A percentile compares a stretch with the other conserved stretches of the same genome.
These are phyloP conservation scores for Erpetoichthys calabaricus DNA, from an alignment of 2,797 vertebrate genomes.

Conservation along the genomic window DNA sequence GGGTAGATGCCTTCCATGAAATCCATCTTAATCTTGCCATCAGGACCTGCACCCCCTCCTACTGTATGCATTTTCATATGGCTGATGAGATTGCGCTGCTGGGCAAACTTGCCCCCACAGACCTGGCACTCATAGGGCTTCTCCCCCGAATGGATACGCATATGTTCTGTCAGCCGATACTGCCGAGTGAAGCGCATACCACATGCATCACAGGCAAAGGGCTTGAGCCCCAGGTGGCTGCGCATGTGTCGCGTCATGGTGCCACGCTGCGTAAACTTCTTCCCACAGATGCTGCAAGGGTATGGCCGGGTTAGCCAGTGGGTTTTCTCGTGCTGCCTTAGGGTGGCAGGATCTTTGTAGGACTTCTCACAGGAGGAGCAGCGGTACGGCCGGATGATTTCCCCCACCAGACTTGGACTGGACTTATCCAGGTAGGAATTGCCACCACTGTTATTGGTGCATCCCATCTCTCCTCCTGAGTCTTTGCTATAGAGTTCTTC, in stretches of 20 bases:
- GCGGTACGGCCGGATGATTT: slow-evolving; percentile 87
- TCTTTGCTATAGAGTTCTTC: slow-evolving; percentile 78
- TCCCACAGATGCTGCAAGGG: slow-evolving; percentile 96
- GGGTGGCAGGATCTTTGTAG: slow-evolving; percentile 94
- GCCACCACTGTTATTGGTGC: slow-evolving; percentile 38
- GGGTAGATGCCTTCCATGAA: slow-evolving; percentile 88
- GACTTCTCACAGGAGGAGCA: slow-evolving; percentile 90
- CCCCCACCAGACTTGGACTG: slow-evolving; percentile 56
- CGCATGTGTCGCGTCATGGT: slow-evolving; percentile 99
- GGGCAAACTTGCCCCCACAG: slow-evolving; percentile 94
- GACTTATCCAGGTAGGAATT: slow-evolving; percentile 53
- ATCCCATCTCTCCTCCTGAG: slow-evolving; percentile 41
- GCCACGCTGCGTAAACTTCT: slow-evolving; percentile 97
- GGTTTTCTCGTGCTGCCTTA: slow-evolving; percentile 95
- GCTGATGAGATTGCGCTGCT: slow-evolving; percentile 98
- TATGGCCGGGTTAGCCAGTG: slow-evolving; percentile 96
- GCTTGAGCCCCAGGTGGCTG: slow-evolving; percentile 94
- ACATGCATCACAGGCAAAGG: slow-evolving; percentile 91
- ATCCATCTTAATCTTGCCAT: slow-evolving; percentile 87
- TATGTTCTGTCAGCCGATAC: slow-evolving; percentile 96
- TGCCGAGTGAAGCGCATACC: slow-evolving; percentile 99
- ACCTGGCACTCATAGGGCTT: slow-evolving; percentile 98
- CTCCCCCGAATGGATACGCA: slow-evolving; percentile 97
- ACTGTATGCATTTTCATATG: slow-evolving; percentile 98
- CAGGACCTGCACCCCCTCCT: slow-evolving; percentile 50